phyloP scores from a whole-genome alignment of 2,113 vertebrate genomes.

The Apus apus region DNA sequence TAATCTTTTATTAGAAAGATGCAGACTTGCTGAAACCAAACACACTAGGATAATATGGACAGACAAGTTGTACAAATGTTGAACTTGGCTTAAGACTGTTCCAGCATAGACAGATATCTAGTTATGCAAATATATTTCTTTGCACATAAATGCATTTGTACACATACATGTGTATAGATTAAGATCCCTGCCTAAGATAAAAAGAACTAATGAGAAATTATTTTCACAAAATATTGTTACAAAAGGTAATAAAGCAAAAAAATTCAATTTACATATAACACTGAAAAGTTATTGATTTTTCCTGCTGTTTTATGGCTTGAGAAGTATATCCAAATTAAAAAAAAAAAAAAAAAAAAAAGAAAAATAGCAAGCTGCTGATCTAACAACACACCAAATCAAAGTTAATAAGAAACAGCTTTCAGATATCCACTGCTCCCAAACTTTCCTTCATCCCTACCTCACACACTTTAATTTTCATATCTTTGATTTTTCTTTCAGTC shows the following conservation, averaged over 20 bases:
- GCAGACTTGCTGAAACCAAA: constrained; percentile 1
- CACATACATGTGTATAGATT: not conserved
- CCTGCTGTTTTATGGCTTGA: not conserved
- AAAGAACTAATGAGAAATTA: not conserved
- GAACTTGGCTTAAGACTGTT: not conserved
- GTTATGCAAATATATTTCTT: not conserved
- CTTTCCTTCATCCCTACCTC: not conserved
- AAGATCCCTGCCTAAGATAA: not conserved
- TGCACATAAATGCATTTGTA: not conserved
- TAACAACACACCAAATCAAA: not conserved
- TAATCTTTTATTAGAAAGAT: not conserved
- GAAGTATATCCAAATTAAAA: not conserved
- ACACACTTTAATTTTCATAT: not conserved
- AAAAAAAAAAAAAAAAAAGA: not conserved
- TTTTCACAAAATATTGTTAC: not conserved
- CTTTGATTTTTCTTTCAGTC: not conserved
- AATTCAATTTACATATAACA: not conserved
- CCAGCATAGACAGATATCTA: not conserved
- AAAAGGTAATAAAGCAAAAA: not conserved
- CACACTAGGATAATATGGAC: not conserved
- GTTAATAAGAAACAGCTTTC: not conserved
- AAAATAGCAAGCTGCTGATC: not conserved
- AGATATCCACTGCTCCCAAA: not conserved
- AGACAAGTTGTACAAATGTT: not conserved
- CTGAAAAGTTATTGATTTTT: not conserved